A percentile compares a stretch with the other conserved stretches of the same genome.
These are phyloP conservation scores for Habropoda laboriosa DNA, from an alignment of 1,140 invertebrate genomes.

Conservation along the genomic window DNA sequence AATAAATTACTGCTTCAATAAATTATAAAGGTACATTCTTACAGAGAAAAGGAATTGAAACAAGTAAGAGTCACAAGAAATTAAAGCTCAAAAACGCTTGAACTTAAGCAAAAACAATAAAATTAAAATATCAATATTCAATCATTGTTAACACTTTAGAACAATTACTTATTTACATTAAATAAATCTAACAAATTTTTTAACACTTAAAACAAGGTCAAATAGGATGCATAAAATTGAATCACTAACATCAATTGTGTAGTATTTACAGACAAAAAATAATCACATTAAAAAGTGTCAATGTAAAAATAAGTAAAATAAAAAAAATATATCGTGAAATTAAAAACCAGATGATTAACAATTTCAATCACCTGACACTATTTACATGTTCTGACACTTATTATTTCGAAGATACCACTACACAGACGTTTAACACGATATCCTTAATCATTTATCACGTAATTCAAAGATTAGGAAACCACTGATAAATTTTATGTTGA, in stretches of 20 bases:
- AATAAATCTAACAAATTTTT: not conserved
- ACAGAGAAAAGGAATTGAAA: not conserved
- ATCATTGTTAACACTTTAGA: not conserved
- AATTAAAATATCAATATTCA: not conserved
- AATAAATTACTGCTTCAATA: not conserved
- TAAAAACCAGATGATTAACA: slow-evolving; percentile 19
- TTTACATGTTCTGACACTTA: slow-evolving; percentile 57
- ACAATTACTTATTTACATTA: slow-evolving; percentile 7
- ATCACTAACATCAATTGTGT: not conserved
- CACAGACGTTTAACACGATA: not conserved
- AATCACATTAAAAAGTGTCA: not conserved
- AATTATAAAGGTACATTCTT: not conserved
- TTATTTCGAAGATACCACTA: slow-evolving; percentile 22
- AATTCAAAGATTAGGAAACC: slow-evolving; percentile 23
- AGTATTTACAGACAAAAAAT: not conserved
- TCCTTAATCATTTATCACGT: slow-evolving; percentile 21
- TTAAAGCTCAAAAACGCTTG: not conserved
- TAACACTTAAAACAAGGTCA: slow-evolving; percentile 30
- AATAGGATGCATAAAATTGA: not conserved
- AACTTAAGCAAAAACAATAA: not conserved
- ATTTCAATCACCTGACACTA: slow-evolving; percentile 55
- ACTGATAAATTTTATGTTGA: slow-evolving; percentile 8
- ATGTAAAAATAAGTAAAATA: not conserved
- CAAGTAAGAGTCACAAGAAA: not conserved
- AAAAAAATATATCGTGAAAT: not conserved